Percentiles rank a stretch among this genome's conserved stretches.
phyloP scores from a whole-genome alignment of 2,113 vertebrate species.

The Ariopsis seemanni region DNA sequence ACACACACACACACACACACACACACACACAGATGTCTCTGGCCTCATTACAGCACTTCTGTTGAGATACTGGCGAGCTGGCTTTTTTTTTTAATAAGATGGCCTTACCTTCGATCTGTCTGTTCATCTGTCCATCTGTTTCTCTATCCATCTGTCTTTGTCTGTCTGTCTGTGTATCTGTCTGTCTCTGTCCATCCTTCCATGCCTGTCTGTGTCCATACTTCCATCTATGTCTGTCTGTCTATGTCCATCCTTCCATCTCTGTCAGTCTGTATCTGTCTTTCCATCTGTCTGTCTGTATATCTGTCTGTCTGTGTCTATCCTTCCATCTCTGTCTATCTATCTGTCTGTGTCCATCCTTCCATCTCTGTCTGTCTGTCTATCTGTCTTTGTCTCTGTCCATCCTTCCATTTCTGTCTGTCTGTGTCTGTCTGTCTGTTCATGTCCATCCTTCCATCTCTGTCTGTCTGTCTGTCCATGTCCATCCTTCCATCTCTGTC shows the following conservation, averaged over 20 bases:
- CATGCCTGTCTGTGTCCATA: background rate
- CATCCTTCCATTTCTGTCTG: no score
- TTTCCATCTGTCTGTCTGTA: background rate
- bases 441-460: no score
- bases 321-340: background rate
- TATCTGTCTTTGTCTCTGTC: no score
- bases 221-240: background rate
- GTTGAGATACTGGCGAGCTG: slow-evolving; percentile 45
- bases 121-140: background rate
- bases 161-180: background rate
- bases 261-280: background rate
- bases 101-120: slow-evolving; percentile 22
- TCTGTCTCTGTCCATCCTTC: background rate
- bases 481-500: no score
- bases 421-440: no score
- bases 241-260: background rate
- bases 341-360: background rate
- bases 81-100: slow-evolving; percentile 41
- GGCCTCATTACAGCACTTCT: slow-evolving; percentile 46
- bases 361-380: background rate
- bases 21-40: no score
- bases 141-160: background rate
- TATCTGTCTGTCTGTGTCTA: background rate
- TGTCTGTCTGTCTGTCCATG: no score
- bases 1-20: slow-evolving; percentile 62